These are phyloP conservation scores for Maniola hyperantus DNA, from an alignment of 2,888 invertebrate genomes.

Conservation along the genomic window DNA sequence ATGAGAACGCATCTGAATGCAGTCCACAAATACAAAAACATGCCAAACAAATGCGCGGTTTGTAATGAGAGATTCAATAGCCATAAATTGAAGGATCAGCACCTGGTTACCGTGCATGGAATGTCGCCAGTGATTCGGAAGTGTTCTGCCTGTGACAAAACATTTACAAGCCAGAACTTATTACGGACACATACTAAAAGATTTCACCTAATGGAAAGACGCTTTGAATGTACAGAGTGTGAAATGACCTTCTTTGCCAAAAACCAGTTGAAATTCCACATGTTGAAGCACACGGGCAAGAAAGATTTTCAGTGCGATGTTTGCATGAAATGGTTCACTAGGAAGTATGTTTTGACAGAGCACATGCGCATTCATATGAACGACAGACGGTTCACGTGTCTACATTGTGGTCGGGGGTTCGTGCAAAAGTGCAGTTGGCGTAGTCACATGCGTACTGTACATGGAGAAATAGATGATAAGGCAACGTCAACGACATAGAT, in stretches of 20 bases:
- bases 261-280: constrained; percentile 46
- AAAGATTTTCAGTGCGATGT: constrained; percentile 56
- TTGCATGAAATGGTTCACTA: constrained; percentile 52
- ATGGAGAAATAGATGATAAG: constrained; percentile 32
- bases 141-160: constrained; percentile 45
- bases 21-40: constrained; percentile 38
- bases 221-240: neutral
- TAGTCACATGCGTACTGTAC: constrained; percentile 47
- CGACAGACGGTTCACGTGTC: constrained; percentile 47
- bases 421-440: constrained; percentile 53
- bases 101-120: constrained; percentile 44
- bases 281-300: constrained; percentile 59
- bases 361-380: constrained; percentile 44
- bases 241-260: constrained; percentile 53
- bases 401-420: constrained; percentile 48
- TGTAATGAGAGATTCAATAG: constrained; percentile 53
- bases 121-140: constrained; percentile 30
- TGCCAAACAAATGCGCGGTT: constrained; percentile 49
- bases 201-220: constrained; percentile 39
- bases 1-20: constrained; percentile 50
- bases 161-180: constrained; percentile 39
- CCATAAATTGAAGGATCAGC: constrained; percentile 39
- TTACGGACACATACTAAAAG: constrained; percentile 36
- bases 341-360: constrained; percentile 43
- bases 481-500: neutral